Evolutionary conservation across 2,113 vertebrate species (phyloP).

Genomic region (Trichomycterus rosablanca): DNA sequence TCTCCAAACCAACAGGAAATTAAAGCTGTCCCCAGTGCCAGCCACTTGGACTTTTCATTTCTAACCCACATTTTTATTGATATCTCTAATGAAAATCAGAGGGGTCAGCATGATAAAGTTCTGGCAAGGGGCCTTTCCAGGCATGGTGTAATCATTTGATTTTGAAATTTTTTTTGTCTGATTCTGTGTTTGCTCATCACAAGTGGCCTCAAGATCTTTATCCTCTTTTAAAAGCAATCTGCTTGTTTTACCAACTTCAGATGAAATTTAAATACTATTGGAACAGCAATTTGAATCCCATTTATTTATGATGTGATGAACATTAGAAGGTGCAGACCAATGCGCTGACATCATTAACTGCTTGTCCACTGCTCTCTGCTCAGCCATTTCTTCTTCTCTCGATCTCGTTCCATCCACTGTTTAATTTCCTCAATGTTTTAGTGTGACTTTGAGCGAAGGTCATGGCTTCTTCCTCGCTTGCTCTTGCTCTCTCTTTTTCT

Average conservation of each 20-base stretch:
- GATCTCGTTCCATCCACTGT: background rate
- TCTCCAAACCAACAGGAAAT: constrained; percentile 51
- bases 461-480: constrained; percentile 21
- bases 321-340: constrained; percentile 21
- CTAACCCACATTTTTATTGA: constrained; percentile 45
- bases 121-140: constrained; percentile 34
- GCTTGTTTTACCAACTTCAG: constrained; percentile 20
- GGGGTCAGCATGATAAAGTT: constrained; percentile 42
- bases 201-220: constrained; percentile 38
- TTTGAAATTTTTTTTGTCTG: constrained; percentile 40
- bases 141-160: constrained; percentile 48
- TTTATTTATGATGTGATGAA: constrained; percentile 34
- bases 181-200: constrained; percentile 43
- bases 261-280: constrained; percentile 34
- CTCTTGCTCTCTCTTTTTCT: background rate
- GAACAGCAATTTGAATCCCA: constrained; percentile 46
- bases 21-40: constrained; percentile 38
- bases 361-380: background rate
- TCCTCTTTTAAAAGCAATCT: constrained; percentile 50
- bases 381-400: background rate
- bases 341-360: constrained; percentile 22
- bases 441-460: constrained; percentile 47
- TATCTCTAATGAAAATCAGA: constrained; percentile 54
- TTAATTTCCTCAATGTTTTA: constrained; percentile 31
- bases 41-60: constrained; percentile 49